A percentile compares a stretch with the other conserved stretches of the same genome.
Evolutionary conservation across 2,113 vertebrate genomes (phyloP).

Genomic region (Callionymus lyra): DNA sequence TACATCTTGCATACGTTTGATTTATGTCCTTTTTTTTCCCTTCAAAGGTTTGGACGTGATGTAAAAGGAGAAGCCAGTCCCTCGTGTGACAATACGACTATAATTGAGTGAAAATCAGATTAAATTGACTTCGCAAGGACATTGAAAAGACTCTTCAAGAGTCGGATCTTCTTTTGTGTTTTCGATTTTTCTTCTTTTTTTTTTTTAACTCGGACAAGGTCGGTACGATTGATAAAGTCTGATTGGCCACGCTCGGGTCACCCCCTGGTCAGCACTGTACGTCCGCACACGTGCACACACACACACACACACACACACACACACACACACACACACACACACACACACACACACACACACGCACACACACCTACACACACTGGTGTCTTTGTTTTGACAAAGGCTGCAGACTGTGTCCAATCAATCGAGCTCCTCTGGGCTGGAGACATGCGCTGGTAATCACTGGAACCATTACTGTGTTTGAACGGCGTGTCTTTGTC

Average conservation of each 20-base stretch:
- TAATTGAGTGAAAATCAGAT: too few relatives aligned
- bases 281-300: conserved; percentile 10
- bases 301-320: conserved; percentile 12
- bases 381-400: conserved; percentile 40
- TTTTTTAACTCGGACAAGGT: conserved; percentile 9
- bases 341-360: conserved; percentile 7
- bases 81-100: too few relatives aligned
- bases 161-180: too few relatives aligned
- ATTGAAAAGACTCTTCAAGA: too few relatives aligned
- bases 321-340: conserved; percentile 16
- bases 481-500: conserved; percentile 48
- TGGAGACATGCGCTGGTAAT: conserved; percentile 53
- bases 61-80: too few relatives aligned
- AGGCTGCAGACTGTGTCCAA: conserved; percentile 53
- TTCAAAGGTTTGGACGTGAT: too few relatives aligned
- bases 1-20: too few relatives aligned
- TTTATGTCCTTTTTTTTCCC: too few relatives aligned
- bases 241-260: conserved; percentile 48
- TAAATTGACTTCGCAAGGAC: too few relatives aligned
- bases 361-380: conserved; percentile 13
- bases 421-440: conserved; percentile 42
- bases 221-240: conserved; percentile 20
- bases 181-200: too few relatives aligned
- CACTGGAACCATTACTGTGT: conserved; percentile 53
- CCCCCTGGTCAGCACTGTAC: conserved; percentile 32